These are phyloP conservation scores for Acrobasis consociella DNA, from an alignment of 2,888 invertebrate genomes.

Conservation along the genomic window DNA sequence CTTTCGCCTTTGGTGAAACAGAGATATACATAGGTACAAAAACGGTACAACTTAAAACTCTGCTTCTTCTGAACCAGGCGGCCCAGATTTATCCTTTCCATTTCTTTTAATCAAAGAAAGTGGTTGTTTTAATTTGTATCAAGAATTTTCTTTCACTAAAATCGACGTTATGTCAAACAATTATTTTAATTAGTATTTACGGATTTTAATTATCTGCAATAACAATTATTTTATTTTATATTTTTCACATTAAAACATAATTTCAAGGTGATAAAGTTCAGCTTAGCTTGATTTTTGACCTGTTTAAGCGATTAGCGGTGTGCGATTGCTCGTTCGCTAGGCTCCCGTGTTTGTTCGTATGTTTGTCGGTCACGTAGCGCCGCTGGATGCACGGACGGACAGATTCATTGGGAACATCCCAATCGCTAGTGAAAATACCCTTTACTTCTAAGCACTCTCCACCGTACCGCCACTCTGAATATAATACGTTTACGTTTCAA, in stretches of 20 bases:
- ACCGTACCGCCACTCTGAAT: slow-evolving; percentile 58
- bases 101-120: too few relatives aligned
- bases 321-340: not conserved
- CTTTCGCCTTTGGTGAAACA: not conserved
- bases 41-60: not conserved
- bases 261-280: too few relatives aligned
- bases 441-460: slow-evolving; percentile 55
- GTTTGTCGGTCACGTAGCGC: slow-evolving; percentile 47
- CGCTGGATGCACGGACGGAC: slow-evolving; percentile 67
- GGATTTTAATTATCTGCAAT: too few relatives aligned
- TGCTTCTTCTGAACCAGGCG: too few relatives aligned
- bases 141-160: too few relatives aligned
- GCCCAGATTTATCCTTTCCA: too few relatives aligned
- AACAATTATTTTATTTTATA: too few relatives aligned
- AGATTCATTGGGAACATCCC: slow-evolving; percentile 43
- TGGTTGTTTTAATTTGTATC: too few relatives aligned
- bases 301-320: not conserved
- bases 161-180: too few relatives aligned
- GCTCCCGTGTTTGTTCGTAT: slow-evolving; percentile 22
- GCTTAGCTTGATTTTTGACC: not conserved
- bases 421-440: slow-evolving; percentile 44
- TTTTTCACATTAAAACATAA: too few relatives aligned
- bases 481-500: slow-evolving; percentile 62
- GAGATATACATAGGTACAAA: not conserved
- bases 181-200: too few relatives aligned